Evolutionary conservation across 2,113 vertebrate species (phyloP).

Genomic region (Micromys minutus): DNA sequence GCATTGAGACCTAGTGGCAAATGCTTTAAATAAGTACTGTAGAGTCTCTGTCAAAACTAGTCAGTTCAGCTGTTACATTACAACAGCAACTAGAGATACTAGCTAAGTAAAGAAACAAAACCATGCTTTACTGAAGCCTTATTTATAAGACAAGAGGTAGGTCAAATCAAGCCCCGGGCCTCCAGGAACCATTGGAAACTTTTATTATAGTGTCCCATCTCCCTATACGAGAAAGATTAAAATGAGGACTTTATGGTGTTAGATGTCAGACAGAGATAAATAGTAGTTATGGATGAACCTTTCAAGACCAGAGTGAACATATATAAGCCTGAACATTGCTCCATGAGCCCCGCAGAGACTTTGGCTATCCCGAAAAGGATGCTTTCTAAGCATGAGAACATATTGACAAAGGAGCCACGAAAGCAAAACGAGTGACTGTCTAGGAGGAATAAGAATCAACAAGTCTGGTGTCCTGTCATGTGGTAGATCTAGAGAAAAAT

Average conservation of each 20-base stretch:
- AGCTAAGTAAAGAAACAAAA: not conserved
- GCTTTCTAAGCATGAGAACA: not conserved
- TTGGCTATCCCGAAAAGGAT: not conserved
- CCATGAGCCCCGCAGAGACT: not conserved
- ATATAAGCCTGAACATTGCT: not conserved
- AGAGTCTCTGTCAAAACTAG: not conserved
- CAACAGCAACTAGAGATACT: not conserved
- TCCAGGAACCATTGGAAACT: not conserved
- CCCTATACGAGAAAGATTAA: not conserved
- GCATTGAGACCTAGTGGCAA: not conserved
- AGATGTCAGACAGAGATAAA: not conserved
- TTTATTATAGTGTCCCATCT: not conserved
- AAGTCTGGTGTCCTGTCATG: not conserved
- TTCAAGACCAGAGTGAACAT: not conserved
- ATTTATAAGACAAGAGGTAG: not conserved
- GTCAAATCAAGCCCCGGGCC: not conserved
- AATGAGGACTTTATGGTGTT: not conserved
- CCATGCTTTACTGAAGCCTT: not conserved
- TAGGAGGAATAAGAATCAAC: not conserved
- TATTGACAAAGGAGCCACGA: not conserved
- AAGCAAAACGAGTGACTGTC: not conserved
- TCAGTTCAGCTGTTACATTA: not conserved
- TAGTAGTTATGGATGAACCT: not conserved
- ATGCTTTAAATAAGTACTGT: not conserved
- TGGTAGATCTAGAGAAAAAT: constrained; percentile 7